phyloP scores from a whole-genome alignment of 2,888 invertebrate genomes.

The Drosophila limbata region DNA sequence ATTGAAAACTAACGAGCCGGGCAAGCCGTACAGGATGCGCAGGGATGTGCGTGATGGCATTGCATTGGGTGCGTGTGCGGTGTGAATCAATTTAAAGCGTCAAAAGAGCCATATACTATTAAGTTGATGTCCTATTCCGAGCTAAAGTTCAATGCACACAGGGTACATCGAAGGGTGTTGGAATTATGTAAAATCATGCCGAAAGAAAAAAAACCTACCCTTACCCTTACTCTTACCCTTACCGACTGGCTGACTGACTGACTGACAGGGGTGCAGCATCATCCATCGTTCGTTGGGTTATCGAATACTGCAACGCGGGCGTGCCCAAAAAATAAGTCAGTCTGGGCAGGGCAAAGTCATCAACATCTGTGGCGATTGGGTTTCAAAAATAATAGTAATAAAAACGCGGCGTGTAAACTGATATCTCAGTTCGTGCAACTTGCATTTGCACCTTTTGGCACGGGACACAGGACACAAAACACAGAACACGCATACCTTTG shows the following conservation, averaged over 20 bases:
- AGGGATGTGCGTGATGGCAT: constrained; percentile 32
- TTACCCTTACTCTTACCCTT: constrained; percentile 31
- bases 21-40: constrained; percentile 32
- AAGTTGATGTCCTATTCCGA: constrained; percentile 66
- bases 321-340: constrained; percentile 59
- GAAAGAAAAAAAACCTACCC: constrained; percentile 60
- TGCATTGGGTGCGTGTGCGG: constrained; percentile 64
- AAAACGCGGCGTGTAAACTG: constrained; percentile 63
- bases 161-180: constrained; percentile 48
- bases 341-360: constrained; percentile 53
- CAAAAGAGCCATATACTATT: constrained; percentile 70
- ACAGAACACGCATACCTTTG: constrained; percentile 54
- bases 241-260: background rate
- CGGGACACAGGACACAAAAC: constrained; percentile 53
- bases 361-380: constrained; percentile 73
- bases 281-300: constrained; percentile 38
- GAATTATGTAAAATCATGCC: constrained; percentile 78
- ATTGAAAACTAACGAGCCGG: background rate
- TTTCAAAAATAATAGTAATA: constrained; percentile 46
- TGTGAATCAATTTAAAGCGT: constrained; percentile 81
- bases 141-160: constrained; percentile 57
- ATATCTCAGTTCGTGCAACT: constrained; percentile 63
- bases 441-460: constrained; percentile 77
- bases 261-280: constrained; percentile 49
- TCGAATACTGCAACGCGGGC: constrained; percentile 61